A percentile compares a stretch with the other conserved stretches of the same genome.
These are phyloP conservation scores for Notothenia coriiceps DNA, from an alignment of 2,113 vertebrate genomes.

Conservation along the genomic window DNA sequence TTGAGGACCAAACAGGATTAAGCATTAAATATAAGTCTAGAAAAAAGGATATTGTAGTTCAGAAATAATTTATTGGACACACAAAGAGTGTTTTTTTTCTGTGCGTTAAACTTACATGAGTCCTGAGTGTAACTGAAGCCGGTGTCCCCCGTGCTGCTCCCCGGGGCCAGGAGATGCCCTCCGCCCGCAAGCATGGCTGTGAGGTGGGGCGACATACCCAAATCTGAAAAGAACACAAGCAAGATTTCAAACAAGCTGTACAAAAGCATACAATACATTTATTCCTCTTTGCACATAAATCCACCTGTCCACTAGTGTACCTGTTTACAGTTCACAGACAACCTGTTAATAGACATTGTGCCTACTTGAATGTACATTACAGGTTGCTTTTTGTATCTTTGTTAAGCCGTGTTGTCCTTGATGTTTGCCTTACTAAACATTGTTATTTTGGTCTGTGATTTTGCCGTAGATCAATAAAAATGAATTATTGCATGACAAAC, in stretches of 20 bases:
- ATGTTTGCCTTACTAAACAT: no score
- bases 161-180: conserved; percentile 89
- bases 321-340: not conserved
- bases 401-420: no score
- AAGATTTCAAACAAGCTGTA: not conserved
- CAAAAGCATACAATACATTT: not conserved
- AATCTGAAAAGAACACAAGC: conserved; percentile 83
- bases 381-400: no score
- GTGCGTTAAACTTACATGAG: conserved; percentile 86
- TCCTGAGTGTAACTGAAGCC: conserved; percentile 98
- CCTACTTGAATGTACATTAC: not conserved
- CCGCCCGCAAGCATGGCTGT: conserved; percentile 94
- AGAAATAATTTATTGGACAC: no score
- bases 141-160: conserved; percentile 97
- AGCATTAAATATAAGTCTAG: not conserved
- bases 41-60: not conserved
- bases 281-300: not conserved
- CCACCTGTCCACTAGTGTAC: not conserved
- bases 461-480: no score
- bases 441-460: not conserved
- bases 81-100: not conserved
- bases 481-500: conserved; percentile 1
- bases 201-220: conserved; percentile 97
- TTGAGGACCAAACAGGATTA: no score
- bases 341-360: not conserved